Percentiles rank a stretch among this genome's conserved stretches.
Evolutionary conservation across 2,888 invertebrate genomes (phyloP).

Genomic region (Eubasilissa splendida): DNA sequence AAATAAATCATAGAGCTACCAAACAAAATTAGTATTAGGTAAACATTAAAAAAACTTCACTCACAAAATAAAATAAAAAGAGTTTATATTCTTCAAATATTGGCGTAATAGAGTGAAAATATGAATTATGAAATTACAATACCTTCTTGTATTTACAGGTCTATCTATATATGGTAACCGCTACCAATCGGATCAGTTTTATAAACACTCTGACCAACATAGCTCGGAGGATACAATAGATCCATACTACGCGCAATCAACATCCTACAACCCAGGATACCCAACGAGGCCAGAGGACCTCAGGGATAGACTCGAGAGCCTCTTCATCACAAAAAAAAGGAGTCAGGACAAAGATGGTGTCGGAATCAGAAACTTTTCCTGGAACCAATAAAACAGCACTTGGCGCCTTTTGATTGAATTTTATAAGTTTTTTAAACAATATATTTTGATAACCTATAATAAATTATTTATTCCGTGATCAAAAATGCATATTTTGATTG

Average conservation of each 20-base stretch:
- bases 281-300: conserved; percentile 73
- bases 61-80: too few species aligned
- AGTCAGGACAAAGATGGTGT: conserved; percentile 54
- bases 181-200: conserved; percentile 47
- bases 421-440: too few species aligned
- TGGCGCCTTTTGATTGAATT: too few species aligned
- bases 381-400: conserved; percentile 42
- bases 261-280: conserved; percentile 62
- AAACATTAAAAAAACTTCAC: too few species aligned
- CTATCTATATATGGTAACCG: conserved; percentile 53
- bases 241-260: conserved; percentile 61
- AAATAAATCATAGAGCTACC: too few species aligned
- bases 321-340: conserved; percentile 71
- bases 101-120: too few species aligned
- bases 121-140: too few species aligned
- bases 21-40: too few species aligned
- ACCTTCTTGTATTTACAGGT: conserved; percentile 34
- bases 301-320: conserved; percentile 69
- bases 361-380: conserved; percentile 54
- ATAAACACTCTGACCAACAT: conserved; percentile 56
- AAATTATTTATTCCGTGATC: too few species aligned
- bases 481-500: too few species aligned
- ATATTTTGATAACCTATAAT: too few species aligned
- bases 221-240: conserved; percentile 65
- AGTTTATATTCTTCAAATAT: too few species aligned